Evolutionary conservation across 2,113 vertebrate species (phyloP), one percentile per base, ranked within the genome.

Genomic region (Pterocles burchelli): DNA sequence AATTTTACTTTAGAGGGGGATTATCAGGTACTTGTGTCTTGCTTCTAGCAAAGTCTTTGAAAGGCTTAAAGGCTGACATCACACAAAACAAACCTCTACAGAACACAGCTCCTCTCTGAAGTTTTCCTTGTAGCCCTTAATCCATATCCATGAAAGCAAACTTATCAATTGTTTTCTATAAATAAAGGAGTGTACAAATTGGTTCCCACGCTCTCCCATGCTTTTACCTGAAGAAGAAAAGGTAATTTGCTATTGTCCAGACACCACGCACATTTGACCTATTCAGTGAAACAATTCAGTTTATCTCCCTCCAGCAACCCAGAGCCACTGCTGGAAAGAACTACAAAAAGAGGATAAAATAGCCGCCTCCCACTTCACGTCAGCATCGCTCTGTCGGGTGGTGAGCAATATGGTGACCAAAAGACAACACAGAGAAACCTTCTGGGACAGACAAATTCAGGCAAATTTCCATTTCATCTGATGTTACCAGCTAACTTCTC

Each of bases 51-150:
- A 92, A 91, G 87, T 62, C 89, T 95, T 91, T 93, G 73, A 95
- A 93, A 85, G 81, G 68, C 87, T 94, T 87, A 87, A 80, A 81
- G 52, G 89, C 29, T 95, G 84, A 94, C 81, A 95, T 87, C 76
- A 57, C 36, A 88, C 62, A 68, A 55, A 88, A 41, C 28, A 94
- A 95, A 46, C 36, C 48, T 82, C 81, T 36, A 61, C 73, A 91
- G 91, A 88, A 88, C 49, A 76, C 41, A 91, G 49, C 45, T 87
- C 57, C 80, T 88, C 68, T 91, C 74, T 68, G 71, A 91, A 94
- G 70, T 91, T 85, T 94, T 93, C 73, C 74, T 65, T 19, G 70
- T 75, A 89, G 31, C 58, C 29, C 25, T 87, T 89, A 85, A 92
- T 76, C 87, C 62, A 33, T 54, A 87, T 2, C 90, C 77, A 65